Evolutionary conservation across 2,797 vertebrate genomes (phyloP), one percentile per base, ranked within the genome.

Genomic region (Diplodus sargus): DNA sequence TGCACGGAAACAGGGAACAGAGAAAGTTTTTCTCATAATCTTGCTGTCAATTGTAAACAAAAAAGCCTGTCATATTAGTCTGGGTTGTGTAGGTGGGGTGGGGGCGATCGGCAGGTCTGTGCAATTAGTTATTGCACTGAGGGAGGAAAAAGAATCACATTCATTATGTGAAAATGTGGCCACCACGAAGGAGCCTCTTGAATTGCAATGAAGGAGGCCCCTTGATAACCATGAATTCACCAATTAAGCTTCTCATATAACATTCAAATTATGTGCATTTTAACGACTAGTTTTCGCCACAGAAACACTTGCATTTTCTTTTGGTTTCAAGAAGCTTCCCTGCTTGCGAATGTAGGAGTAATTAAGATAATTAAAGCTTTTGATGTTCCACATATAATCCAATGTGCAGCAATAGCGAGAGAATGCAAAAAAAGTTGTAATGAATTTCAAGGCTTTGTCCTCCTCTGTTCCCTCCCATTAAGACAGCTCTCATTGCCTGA

Each of bases 361-460:
- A 95, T 95, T 94, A 94, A 90, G 90, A 93, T 94, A 93, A 94
- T 94, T 91, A 93, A 91, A 87, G 91, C 93, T 93, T 93, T 93
- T 93, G 91, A 94, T 93, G 92, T 93, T 81, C 74, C 60, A 73
- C 84, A 82, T 88, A 87, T 88, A 89, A 94, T 89, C 85, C 74
- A 65, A 82, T 78, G 79, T 76, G 81, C 75, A 58, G 81, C 82
- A 82, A 76, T 82, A 49, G 78, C 72, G 78, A 83, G 70, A 22
- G 71, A 80, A 86, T 64, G 64, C 42, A 64, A 60, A 70, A 70
- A 61, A 81, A 78, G 65, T 59, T 87, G 68, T 84, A 84, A 87
- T 89, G 83, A 84, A 88, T 86, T 87, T 57, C 73, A 79, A 68
- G 74, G 79, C 88, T 90, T 84, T 91, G 79, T 91, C 82, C 48